Evolutionary conservation across 2,113 vertebrate species (phyloP).

Genomic region (Solea senegalensis): DNA sequence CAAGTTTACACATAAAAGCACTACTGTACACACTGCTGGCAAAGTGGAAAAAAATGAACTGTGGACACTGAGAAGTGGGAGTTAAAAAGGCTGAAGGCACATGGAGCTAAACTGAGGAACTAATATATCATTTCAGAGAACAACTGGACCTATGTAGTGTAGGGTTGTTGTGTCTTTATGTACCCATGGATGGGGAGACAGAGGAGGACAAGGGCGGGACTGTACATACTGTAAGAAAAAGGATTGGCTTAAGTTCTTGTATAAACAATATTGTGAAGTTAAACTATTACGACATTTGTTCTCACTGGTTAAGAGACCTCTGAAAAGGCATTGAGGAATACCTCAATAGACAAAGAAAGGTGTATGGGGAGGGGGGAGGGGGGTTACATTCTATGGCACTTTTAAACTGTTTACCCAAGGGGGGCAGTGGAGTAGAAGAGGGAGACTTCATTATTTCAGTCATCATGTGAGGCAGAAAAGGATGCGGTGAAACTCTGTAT

Average conservation of each 20-base stretch:
- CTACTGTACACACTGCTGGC: slow-evolving; percentile 92
- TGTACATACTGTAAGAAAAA: slow-evolving; percentile 85
- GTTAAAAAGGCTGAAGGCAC: slow-evolving; percentile 68
- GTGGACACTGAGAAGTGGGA: slow-evolving; percentile 47
- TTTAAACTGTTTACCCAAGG: slow-evolving; percentile 73
- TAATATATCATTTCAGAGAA: slow-evolving; percentile 69
- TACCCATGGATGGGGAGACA: slow-evolving; percentile 47
- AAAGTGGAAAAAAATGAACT: slow-evolving; percentile 76
- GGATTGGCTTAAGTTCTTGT: slow-evolving; percentile 80
- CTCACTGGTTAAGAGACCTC: slow-evolving; percentile 66
- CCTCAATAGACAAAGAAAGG: slow-evolving; percentile 19
- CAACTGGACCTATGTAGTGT: slow-evolving; percentile 61
- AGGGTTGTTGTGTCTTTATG: slow-evolving; percentile 63
- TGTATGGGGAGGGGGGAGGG: slow-evolving; percentile 28
- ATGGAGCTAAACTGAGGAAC: slow-evolving; percentile 78
- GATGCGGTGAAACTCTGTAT: slow-evolving; percentile 36
- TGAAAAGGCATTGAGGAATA: slow-evolving; percentile 67
- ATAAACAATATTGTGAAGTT: slow-evolving; percentile 85
- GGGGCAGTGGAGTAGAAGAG: slow-evolving; percentile 53
- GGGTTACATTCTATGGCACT: slow-evolving; percentile 73
- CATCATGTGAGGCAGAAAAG: slow-evolving; percentile 25
- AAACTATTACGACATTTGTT: slow-evolving; percentile 76
- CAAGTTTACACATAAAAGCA: slow-evolving; percentile 83
- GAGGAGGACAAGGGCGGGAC: slow-evolving; percentile 25
- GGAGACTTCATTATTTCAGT: slow-evolving; percentile 40